Evolutionary conservation across 2,888 invertebrate genomes (phyloP).

Genomic region (Odontothrips loti): DNA sequence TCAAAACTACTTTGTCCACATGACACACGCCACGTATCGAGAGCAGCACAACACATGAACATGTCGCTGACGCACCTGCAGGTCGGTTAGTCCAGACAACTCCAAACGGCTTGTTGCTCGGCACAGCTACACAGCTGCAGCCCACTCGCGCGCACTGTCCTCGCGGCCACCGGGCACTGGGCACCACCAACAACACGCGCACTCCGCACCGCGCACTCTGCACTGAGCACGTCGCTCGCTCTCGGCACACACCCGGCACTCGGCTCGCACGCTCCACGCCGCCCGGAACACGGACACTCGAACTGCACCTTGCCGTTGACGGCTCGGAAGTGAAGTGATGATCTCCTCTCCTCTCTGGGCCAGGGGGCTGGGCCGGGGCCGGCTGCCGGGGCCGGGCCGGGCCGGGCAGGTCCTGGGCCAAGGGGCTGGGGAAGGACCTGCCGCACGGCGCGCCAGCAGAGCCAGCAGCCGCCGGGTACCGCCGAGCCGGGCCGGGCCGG

Average conservation of each 20-base stretch:
- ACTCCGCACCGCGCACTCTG: too few species aligned
- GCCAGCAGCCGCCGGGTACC: not conserved
- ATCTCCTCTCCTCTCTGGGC: not conserved
- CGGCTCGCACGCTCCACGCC: not conserved
- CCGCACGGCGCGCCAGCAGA: not conserved
- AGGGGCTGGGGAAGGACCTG: too few species aligned
- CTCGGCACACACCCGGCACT: not conserved
- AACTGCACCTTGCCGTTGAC: constrained; percentile 15
- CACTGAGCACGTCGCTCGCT: too few species aligned
- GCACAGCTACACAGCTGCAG: not conserved
- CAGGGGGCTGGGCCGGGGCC: too few species aligned
- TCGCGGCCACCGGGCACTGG: too few species aligned
- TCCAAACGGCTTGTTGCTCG: not conserved
- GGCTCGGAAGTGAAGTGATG: constrained; percentile 19
- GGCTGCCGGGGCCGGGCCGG: not conserved
- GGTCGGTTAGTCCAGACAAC: constrained; percentile 5
- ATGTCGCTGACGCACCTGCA: not conserved
- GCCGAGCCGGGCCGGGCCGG: not conserved
- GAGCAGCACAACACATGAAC: too few species aligned
- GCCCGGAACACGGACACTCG: not conserved
- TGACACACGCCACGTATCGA: too few species aligned
- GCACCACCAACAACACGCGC: too few species aligned
- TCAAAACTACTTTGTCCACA: too few species aligned
- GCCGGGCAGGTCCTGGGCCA: not conserved
- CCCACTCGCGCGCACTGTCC: not conserved